Evolutionary conservation across 2,797 vertebrate species (phyloP).

Genomic region (Parambassis ranga): DNA sequence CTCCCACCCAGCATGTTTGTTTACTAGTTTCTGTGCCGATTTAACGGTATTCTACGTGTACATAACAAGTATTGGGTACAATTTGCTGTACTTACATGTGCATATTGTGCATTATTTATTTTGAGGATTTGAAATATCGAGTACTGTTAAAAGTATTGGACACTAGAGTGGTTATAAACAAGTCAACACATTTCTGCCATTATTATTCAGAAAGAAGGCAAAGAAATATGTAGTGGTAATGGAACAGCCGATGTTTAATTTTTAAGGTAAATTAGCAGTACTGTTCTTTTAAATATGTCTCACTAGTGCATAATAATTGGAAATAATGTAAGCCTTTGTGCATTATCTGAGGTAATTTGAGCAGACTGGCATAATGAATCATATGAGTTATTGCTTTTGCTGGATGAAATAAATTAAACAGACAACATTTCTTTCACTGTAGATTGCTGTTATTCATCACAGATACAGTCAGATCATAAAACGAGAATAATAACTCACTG

Average conservation of each 20-base stretch:
- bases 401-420: constrained; percentile 52
- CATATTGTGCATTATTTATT: not conserved
- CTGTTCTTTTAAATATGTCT: too few relatives aligned
- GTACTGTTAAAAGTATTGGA: too few relatives aligned
- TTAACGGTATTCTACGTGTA: too few relatives aligned
- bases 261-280: too few relatives aligned
- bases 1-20: not conserved
- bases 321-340: not conserved
- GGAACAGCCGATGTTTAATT: too few relatives aligned
- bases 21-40: not conserved
- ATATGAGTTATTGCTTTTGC: not conserved
- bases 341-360: not conserved
- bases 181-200: not conserved
- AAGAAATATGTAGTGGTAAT: too few relatives aligned
- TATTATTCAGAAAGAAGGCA: too few relatives aligned
- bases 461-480: constrained; percentile 86
- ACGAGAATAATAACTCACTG: constrained; percentile 81
- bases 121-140: not conserved
- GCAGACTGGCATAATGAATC: too few relatives aligned
- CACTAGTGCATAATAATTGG: not conserved
- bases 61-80: too few relatives aligned
- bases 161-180: not conserved
- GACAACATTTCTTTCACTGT: constrained; percentile 71
- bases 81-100: not conserved
- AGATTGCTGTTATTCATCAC: constrained; percentile 86